These are phyloP conservation scores for Rugalucina vietnamica DNA, from an alignment of 2,888 invertebrate species.

Conservation along the genomic window DNA sequence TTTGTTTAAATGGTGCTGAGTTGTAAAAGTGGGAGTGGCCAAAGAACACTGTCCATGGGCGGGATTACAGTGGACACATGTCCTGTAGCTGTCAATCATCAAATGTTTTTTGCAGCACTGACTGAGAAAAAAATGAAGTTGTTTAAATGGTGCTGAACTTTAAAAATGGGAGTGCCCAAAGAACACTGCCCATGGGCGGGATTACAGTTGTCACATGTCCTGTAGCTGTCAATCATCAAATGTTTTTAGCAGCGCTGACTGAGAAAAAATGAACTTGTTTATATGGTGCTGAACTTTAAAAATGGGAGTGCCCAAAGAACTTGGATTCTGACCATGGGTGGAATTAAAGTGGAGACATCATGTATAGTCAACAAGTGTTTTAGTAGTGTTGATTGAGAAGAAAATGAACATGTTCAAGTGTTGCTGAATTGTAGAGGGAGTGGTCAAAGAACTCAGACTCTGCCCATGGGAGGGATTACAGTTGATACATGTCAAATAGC, in stretches of 20 bases:
- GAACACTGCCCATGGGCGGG: slow-evolving; percentile 68
- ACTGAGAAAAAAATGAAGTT: slow-evolving; percentile 77
- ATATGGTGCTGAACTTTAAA: slow-evolving; percentile 71
- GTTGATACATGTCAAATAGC: slow-evolving; percentile 74
- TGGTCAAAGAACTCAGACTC: slow-evolving; percentile 73
- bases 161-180: too few relatives aligned
- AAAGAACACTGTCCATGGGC: slow-evolving; percentile 70
- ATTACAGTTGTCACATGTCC: slow-evolving; percentile 75
- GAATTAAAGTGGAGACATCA: too few relatives aligned
- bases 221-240: slow-evolving; percentile 68
- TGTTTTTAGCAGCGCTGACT: slow-evolving; percentile 75
- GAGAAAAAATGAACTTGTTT: slow-evolving; percentile 76
- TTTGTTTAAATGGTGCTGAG: slow-evolving; percentile 70
- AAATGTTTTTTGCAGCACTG: slow-evolving; percentile 72
- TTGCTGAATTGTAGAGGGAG: too few relatives aligned
- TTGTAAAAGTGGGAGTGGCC: slow-evolving; percentile 69
- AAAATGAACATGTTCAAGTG: too few relatives aligned
- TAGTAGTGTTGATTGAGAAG: too few relatives aligned
- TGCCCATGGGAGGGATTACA: slow-evolving; percentile 69
- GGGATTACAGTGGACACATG: slow-evolving; percentile 76
- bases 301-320: too few relatives aligned
- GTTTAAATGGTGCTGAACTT: slow-evolving; percentile 69
- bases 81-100: slow-evolving; percentile 70
- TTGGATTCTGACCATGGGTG: too few relatives aligned
- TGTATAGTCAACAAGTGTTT: too few relatives aligned